Base-by-base conservation (phyloP, 2,113 vertebrate species). In the Todiramphus chloris region DNA sequence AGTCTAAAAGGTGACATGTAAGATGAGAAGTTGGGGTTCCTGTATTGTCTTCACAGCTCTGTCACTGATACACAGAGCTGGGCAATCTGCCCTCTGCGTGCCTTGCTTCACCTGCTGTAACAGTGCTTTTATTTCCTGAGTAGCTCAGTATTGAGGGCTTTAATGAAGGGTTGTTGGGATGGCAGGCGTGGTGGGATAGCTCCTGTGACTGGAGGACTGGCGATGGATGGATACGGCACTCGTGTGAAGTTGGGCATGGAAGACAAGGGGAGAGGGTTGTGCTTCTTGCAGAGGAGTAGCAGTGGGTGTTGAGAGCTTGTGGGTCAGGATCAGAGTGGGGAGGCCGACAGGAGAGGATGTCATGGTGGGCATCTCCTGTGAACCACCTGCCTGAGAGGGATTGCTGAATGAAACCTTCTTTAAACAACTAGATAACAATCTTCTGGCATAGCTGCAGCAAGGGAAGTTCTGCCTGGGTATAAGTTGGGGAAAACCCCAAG, bases 341-440 rank as follows among this genome's bases (percentile, higher is more conserved):
- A 46, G 10, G 13, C 30, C 13, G n/a, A 21, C 37, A 39, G 17
- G 24, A 41, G 63, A 69, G 3, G 27, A 10, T 68, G 13, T 59
- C 0, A 0, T 43, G 44, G 16, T 70, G 60, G n/a, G 15, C 28
- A 35, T 31, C 72, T 68, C 63, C 76, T 63, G 0, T 16, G 53
- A 17, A 35, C 11, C 43, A 35, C 72, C 43, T 31, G 59, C 5
- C 3, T 24, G 62, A 55, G 76, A 66, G 50, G 76, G 70, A 59
- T 25, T 37, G 17, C 24, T 55, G 33, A 46, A 13, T 2, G 43
- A 24, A 77, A 16, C 24, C n/a, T 30, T 25, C 58, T 44, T 63
- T 66, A 44, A 69, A 43, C 11, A 72, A 41, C 28, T 8, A 3
- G 5, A 6, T 23, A 43, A 35, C 60, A 63, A 11, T 3, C 23